A percentile compares a stretch with the other conserved stretches of the same genome.
Conservation (phyloP, 2,888 invertebrate species). For the Eristalis tenax region DNA sequence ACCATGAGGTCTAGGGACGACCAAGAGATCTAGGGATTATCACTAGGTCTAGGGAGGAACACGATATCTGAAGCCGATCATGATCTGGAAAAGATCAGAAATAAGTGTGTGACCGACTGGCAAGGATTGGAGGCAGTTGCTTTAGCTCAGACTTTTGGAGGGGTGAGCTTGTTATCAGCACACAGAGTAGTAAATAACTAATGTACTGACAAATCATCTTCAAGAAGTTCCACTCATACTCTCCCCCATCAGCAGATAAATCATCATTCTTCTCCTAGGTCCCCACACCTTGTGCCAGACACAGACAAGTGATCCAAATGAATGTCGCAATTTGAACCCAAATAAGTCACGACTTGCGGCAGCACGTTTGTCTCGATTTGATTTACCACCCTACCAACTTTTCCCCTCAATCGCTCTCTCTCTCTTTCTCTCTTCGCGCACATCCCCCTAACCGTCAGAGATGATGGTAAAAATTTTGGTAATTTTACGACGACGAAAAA, state of each 20-base stretch:
- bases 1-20: no score
- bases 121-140: no score
- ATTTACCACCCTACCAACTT: background rate
- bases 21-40: no score
- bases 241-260: background rate
- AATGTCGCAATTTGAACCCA: background rate
- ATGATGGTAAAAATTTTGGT: background rate
- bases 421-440: background rate
- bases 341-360: background rate
- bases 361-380: background rate
- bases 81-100: no score
- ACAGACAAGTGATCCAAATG: background rate
- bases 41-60: no score
- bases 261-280: background rate
- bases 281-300: background rate
- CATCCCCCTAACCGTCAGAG: background rate
- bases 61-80: no score
- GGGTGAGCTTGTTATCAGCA: no score
- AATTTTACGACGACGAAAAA: slow-evolving; percentile 15
- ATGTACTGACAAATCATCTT: no score
- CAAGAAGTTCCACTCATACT: no score
- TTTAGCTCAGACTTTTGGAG: no score
- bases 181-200: no score
- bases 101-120: no score
- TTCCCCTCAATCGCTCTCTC: background rate